Conservation (phyloP, 2,797 vertebrate species). For the Phoebastria nigripes region DNA sequence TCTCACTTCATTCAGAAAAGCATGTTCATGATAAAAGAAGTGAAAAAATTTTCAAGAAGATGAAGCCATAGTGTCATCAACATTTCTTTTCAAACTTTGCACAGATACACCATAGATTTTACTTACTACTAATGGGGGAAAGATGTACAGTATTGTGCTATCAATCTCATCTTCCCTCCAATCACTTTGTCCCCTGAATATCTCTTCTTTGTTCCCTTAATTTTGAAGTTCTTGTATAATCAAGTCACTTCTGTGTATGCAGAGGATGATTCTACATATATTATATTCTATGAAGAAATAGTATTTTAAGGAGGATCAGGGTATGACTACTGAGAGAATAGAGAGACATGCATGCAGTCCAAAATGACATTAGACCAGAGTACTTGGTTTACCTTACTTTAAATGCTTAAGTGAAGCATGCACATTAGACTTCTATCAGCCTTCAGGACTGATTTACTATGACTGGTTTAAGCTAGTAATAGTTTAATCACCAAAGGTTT, state of each 20-base stretch:
- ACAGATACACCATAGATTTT: background rate
- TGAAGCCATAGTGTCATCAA: background rate
- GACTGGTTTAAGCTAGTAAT: background rate
- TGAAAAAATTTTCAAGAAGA: background rate
- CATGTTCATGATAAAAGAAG: background rate
- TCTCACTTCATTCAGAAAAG: background rate
- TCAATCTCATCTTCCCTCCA: background rate
- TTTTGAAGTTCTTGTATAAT: background rate
- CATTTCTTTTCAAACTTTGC: background rate
- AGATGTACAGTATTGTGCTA: background rate
- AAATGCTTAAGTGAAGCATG: background rate
- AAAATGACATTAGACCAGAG: background rate
- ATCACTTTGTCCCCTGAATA: background rate
- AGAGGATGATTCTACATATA: background rate
- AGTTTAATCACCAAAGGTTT: background rate
- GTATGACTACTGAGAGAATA: background rate
- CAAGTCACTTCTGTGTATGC: background rate
- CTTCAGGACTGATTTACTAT: background rate
- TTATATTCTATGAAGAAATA: background rate
- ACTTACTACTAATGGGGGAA: background rate
- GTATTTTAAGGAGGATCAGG: background rate
- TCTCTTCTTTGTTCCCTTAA: background rate
- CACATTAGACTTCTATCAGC: background rate
- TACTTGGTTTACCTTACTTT: background rate
- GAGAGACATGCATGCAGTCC: fast-evolving